Conservation (phyloP, 2,797 vertebrate species). For the Tangara arthus region DNA sequence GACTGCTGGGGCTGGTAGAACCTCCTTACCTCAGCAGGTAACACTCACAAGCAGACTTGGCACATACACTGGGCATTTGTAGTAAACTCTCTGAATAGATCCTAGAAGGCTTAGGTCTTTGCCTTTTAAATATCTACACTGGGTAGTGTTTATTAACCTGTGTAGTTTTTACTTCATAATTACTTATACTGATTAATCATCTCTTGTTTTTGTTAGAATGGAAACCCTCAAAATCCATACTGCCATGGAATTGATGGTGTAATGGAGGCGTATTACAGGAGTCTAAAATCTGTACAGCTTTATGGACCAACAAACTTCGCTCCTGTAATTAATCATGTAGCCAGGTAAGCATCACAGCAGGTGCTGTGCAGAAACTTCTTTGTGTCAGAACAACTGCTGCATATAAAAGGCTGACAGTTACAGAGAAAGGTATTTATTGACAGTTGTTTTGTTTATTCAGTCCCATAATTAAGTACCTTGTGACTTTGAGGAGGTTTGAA, state of each 20-base stretch:
- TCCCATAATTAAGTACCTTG: not conserved
- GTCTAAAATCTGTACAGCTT: constrained; percentile 93
- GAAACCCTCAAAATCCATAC: constrained; percentile 96
- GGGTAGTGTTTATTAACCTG: not conserved
- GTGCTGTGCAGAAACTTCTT: not conserved
- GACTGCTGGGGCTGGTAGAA: not conserved
- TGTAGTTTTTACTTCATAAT: not conserved
- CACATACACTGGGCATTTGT: not conserved
- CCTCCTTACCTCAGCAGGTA: not conserved
- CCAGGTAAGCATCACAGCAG: constrained; percentile 78
- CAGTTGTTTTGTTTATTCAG: not conserved
- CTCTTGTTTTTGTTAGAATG: constrained; percentile 80
- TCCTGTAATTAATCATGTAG: constrained; percentile 96
- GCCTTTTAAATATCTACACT: not conserved
- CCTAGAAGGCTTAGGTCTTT: not conserved
- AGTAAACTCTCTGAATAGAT: not conserved
- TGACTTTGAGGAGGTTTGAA: not conserved
- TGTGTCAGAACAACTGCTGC: not conserved
- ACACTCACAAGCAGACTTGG: not conserved
- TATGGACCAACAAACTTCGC: constrained; percentile 99
- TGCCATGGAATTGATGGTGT: constrained; percentile 94
- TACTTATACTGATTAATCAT: not conserved
- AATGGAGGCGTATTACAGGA: constrained; percentile 96
- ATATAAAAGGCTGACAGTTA: not conserved
- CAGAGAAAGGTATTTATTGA: not conserved